A percentile compares a stretch with the other conserved stretches of the same genome.
These are phyloP conservation scores for Oncorhynchus clarkii DNA, from an alignment of 2,113 vertebrate genomes.

Conservation along the genomic window DNA sequence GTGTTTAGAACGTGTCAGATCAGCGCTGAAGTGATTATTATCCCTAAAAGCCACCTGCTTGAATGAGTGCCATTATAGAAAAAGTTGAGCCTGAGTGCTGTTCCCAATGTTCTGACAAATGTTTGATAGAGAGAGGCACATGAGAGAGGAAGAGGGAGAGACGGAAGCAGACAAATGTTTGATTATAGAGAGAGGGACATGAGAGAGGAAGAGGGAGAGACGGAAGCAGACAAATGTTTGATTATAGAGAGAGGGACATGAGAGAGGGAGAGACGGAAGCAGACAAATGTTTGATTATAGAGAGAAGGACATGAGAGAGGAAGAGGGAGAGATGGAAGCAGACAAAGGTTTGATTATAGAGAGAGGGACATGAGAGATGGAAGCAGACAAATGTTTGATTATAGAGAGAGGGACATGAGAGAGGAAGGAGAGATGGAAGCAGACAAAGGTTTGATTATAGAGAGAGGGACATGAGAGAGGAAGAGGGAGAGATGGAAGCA, in stretches of 20 bases:
- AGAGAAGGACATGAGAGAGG: slow-evolving; percentile 13
- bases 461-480: too few relatives aligned
- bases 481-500: too few relatives aligned
- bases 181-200: slow-evolving; percentile 44
- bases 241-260: slow-evolving; percentile 37
- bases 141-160: too few relatives aligned
- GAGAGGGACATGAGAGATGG: too few relatives aligned
- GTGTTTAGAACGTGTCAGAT: slow-evolving; percentile 40
- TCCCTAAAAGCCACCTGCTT: slow-evolving; percentile 2
- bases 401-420: too few relatives aligned
- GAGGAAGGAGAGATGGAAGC: too few relatives aligned
- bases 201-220: too few relatives aligned
- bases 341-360: too few relatives aligned
- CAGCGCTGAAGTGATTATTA: slow-evolving; percentile 39
- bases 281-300: slow-evolving; percentile 51
- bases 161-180: slow-evolving; percentile 30
- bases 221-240: slow-evolving; percentile 32
- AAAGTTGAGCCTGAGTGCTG: slow-evolving; percentile 43
- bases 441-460: too few relatives aligned
- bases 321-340: too few relatives aligned
- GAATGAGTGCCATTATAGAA: slow-evolving; percentile 37
- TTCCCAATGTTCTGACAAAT: slow-evolving; percentile 56
- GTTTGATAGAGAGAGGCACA: slow-evolving; percentile 32
- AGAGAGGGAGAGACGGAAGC: background rate
- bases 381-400: too few relatives aligned